Evolutionary conservation across 2,888 invertebrate genomes (phyloP), one percentile per base, ranked within the genome.

Genomic region (Pyrgus malvae): DNA sequence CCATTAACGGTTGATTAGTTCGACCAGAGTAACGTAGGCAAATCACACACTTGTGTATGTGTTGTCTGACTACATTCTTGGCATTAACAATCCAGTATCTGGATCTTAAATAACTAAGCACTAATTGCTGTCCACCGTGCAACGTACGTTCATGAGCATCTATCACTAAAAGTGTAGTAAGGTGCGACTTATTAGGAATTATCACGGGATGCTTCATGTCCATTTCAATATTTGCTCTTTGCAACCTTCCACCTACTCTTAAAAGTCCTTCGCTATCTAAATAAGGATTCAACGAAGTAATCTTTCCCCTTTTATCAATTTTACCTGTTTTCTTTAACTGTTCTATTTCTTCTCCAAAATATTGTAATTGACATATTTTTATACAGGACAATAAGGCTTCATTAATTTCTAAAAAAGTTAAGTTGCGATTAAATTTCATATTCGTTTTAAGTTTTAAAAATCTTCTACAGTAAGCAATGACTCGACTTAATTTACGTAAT

Each of bases 201-300:
- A 71, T 61, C 3, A 65, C 58, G 1, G 65, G 66, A 48, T 67
- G 61, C 38, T 64, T 63, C 11, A 19, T 49, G 1, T 59, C 27
- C 3, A 53, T 41, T 11, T 35, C 9, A 11, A 64, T n/a, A 17
- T 55, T 21, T 23, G 65, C 55, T n/a, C 58, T 25, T 25, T 58
- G 55, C 8, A 68, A 27, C 9, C 66, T 46, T 14, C 67, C 66
- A 33, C 66, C 63, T 17, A 68, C 67, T 60, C 65, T 64, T 31
- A 69, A 54, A 19, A 61, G 41, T 3, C 53, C 48, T 0, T 55
- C 25, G 6, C 46, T 35, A 35, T 63, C 63, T 4, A 68, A 23
- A 45, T 55, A 67, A 3, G 66, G 66, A 29, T 57, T 61, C 1
- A 69, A 35, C 1, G 61, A 50, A 11, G 60, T 64, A 0, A 44